Conservation (phyloP, 2,113 vertebrate genomes). For the Benitochromis conjunctus region DNA sequence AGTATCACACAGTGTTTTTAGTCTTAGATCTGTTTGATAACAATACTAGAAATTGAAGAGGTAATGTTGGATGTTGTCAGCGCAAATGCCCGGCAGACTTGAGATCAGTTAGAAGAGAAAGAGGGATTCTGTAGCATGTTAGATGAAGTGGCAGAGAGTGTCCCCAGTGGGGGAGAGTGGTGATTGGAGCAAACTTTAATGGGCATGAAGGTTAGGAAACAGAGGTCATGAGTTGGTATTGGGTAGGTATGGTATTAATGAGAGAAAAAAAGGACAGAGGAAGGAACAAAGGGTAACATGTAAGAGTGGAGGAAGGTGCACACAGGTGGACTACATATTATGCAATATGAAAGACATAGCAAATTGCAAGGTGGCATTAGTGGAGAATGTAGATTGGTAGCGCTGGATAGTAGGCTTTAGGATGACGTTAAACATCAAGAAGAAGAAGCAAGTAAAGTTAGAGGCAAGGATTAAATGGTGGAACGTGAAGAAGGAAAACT, state of each 20-base stretch:
- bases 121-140: neutral
- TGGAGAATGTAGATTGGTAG: neutral
- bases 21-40: neutral
- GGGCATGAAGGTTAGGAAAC: neutral
- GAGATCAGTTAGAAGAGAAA: neutral
- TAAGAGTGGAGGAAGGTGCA: neutral
- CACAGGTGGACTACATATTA: neutral
- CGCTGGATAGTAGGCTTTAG: neutral
- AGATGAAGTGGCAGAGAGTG: neutral
- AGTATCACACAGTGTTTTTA: neutral
- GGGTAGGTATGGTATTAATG: neutral
- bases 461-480: too few relatives aligned
- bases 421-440: neutral
- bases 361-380: neutral
- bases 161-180: neutral
- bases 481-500: too few relatives aligned
- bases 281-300: neutral
- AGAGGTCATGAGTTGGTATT: neutral
- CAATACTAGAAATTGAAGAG: neutral
- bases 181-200: neutral
- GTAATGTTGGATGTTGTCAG: neutral
- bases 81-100: neutral
- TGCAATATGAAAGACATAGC: neutral
- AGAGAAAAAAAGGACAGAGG: neutral
- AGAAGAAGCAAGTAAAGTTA: too few relatives aligned